phyloP scores from a whole-genome alignment of 2,888 invertebrate species.

The Xestia ashworthii region DNA sequence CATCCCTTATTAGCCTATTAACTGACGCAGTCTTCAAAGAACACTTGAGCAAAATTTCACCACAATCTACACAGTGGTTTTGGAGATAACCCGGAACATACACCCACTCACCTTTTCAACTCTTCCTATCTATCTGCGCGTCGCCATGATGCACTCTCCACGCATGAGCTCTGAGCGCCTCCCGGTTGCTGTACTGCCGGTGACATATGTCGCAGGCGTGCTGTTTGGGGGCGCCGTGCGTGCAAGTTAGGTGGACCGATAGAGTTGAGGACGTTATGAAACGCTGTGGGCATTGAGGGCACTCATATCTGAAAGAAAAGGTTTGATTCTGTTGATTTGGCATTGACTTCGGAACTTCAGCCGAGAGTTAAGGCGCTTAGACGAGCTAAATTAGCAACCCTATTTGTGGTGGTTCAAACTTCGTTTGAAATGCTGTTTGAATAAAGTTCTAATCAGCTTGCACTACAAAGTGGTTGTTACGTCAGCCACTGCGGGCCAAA shows the following conservation, averaged over 20 bases:
- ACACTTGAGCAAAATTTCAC: not conserved
- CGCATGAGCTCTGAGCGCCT: constrained; percentile 62
- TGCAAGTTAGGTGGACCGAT: constrained; percentile 37
- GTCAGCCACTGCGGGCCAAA: too few species aligned
- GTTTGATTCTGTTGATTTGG: not conserved
- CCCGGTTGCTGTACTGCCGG: constrained; percentile 57
- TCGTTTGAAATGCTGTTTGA: too few species aligned
- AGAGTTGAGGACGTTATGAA: constrained; percentile 43
- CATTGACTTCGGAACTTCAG: too few species aligned
- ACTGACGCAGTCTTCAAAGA: not conserved
- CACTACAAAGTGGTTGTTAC: too few species aligned
- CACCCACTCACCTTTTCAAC: constrained; percentile 24
- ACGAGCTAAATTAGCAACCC: too few species aligned
- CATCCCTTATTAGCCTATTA: too few species aligned
- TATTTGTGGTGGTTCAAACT: too few species aligned
- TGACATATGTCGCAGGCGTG: constrained; percentile 43
- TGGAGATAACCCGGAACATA: not conserved
- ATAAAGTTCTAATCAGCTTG: too few species aligned
- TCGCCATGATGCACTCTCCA: constrained; percentile 61
- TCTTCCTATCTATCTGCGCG: not conserved
- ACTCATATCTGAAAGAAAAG: constrained; percentile 58
- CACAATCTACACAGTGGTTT: not conserved
- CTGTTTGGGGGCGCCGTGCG: constrained; percentile 42
- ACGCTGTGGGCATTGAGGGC: constrained; percentile 48
- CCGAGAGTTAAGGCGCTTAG: too few species aligned